phyloP scores from a whole-genome alignment of 2,888 invertebrate species.

The Tortrix viridana region DNA sequence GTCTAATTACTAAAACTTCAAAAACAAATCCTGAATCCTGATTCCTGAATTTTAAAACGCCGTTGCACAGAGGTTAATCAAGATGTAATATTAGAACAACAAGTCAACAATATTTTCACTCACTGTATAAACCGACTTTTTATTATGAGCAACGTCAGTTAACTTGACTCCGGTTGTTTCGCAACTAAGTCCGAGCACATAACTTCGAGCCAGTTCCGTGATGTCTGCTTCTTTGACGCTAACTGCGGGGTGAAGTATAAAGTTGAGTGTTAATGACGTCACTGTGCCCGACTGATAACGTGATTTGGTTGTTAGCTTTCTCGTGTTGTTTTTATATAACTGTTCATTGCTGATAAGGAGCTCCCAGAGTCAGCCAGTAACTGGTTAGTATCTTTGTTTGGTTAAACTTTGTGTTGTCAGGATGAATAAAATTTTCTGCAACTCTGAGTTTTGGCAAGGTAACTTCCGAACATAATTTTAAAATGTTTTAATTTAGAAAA shows the following conservation, averaged over 20 bases:
- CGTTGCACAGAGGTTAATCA: too few species aligned
- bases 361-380: constrained; percentile 26
- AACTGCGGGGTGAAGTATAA: constrained; percentile 29
- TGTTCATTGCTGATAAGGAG: constrained; percentile 32
- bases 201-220: constrained; percentile 22
- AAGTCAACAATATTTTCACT: constrained; percentile 11
- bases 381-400: neutral
- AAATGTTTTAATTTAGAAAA: too few species aligned
- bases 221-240: constrained; percentile 36
- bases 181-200: constrained; percentile 25
- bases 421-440: too few species aligned
- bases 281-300: constrained; percentile 34
- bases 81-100: neutral
- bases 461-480: too few species aligned
- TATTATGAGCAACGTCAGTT: constrained; percentile 8
- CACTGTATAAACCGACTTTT: constrained; percentile 13
- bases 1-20: too few species aligned
- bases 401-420: too few species aligned
- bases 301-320: constrained; percentile 35
- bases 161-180: constrained; percentile 22
- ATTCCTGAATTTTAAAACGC: neutral
- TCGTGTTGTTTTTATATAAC: constrained; percentile 35
- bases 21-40: too few species aligned
- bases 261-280: constrained; percentile 35
- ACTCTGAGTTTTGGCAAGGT: too few species aligned